Evolutionary conservation across 92 coral and sea anemone genomes (phyloP), one percentile per base, ranked within the genome.

Genomic region (Zoanthus solanderi): DNA sequence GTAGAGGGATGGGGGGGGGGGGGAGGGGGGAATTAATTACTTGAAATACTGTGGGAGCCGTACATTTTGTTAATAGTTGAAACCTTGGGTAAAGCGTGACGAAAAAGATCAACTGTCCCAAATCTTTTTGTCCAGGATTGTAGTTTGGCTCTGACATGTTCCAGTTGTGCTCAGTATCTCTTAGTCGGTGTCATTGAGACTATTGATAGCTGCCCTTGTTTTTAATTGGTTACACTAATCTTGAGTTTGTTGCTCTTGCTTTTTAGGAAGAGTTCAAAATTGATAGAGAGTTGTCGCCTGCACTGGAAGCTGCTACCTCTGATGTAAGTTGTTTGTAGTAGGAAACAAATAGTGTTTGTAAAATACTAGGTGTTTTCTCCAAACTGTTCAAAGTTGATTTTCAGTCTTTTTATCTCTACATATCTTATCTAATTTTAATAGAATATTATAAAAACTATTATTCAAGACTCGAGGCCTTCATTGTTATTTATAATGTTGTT

Each of bases 221-320:
- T 23, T 23, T 23, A 23, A 37, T 37, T 37, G 42, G 2, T 16
- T 10, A 14, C 29, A 32, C 78, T 67, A 4, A 34, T 13, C 10
- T 17, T n/a, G 2, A 23, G 5, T 65, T 61, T 63, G 4, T 44
- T 23, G 50, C 29, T 86, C 45, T 86, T 57, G 28, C 46, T 23
- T 31, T 66, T 18, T 65, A 86, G 92, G 92, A 97, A 81, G 99
- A 95, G 15, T 97, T 97, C 82, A 88, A 88, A 66, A 83, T 95
- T 11, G 96, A 97, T 17, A 80, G 87, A 37, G 97, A 90, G 42
- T 71, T 92, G 56, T 89, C 98, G 2, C 94, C 98, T 1, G 98
- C 98, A 28, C 90, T 96, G 79, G 98, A 97, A 57, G 99, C 98
- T 79, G 99, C 96, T 11, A 97, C 98, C 0, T 89, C 99, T 32